Evolutionary conservation across 2,888 invertebrate species (phyloP).

Genomic region (Ormyrus rosae): DNA sequence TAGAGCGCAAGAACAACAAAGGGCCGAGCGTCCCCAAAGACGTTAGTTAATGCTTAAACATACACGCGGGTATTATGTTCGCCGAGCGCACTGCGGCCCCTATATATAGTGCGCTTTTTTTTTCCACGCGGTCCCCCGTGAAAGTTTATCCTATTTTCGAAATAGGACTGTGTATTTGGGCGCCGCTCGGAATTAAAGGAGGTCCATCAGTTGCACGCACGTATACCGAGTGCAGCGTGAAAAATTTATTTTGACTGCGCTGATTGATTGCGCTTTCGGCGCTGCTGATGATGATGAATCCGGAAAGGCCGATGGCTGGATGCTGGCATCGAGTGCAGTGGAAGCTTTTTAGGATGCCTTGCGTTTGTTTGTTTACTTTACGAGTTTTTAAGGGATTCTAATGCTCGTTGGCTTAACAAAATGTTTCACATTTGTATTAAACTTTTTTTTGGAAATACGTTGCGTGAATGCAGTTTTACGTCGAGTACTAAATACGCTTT

Average conservation of each 20-base stretch:
- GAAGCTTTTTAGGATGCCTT: too few species aligned
- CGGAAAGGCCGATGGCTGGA: not conserved
- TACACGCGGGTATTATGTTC: conserved; percentile 16
- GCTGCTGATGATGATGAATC: conserved; percentile 10
- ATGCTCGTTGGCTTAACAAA: too few species aligned
- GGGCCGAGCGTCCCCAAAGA: conserved; percentile 18
- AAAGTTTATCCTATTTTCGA: conserved; percentile 8
- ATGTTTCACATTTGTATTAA: too few species aligned
- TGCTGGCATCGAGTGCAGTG: not conserved
- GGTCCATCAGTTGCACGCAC: not conserved
- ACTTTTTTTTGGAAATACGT: too few species aligned
- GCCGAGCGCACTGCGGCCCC: not conserved
- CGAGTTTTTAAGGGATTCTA: too few species aligned
- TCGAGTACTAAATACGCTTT: not conserved
- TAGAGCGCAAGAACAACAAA: conserved; percentile 38
- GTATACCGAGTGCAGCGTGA: not conserved
- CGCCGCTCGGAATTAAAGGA: conserved; percentile 19
- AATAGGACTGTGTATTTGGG: conserved; percentile 14
- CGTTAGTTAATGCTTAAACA: conserved; percentile 32
- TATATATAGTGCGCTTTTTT: conserved; percentile 17
- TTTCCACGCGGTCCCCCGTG: not conserved
- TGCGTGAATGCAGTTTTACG: too few species aligned
- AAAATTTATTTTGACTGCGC: conserved; percentile 47
- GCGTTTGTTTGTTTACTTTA: too few species aligned
- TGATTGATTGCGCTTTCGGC: conserved; percentile 18